Conservation (phyloP, 2,888 invertebrate genomes). For the Alentia gelatinosa region DNA sequence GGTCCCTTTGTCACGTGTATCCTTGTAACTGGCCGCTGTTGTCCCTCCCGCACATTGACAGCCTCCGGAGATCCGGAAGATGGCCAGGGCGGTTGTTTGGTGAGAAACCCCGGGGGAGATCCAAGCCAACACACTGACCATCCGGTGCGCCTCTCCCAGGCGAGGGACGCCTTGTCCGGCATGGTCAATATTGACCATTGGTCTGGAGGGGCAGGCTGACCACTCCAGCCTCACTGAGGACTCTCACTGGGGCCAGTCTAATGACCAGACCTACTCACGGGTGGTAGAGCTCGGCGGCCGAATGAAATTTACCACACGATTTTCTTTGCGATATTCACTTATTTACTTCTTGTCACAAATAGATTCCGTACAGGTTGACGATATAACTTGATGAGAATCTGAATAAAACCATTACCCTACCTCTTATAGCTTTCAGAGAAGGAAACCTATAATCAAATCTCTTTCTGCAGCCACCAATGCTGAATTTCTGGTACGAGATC, state of each 20-base stretch:
- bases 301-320: not conserved
- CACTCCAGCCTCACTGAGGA: constrained; percentile 32
- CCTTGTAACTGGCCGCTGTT: constrained; percentile 21
- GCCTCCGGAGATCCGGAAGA: constrained; percentile 29
- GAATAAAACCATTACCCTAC: too few relatives aligned
- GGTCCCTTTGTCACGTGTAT: not conserved
- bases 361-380: too few relatives aligned
- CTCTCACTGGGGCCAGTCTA: not conserved
- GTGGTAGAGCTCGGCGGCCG: not conserved
- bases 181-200: constrained; percentile 46
- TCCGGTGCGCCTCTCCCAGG: constrained; percentile 15
- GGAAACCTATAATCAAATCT: too few relatives aligned
- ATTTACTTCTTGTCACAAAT: too few relatives aligned
- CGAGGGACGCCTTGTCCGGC: constrained; percentile 9
- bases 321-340: not conserved
- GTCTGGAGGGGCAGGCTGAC: constrained; percentile 44
- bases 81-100: constrained; percentile 16
- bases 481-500: too few relatives aligned
- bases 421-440: too few relatives aligned
- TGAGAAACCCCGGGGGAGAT: constrained; percentile 31
- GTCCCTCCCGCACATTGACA: not conserved
- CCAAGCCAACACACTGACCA: constrained; percentile 21
- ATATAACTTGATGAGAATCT: too few relatives aligned
- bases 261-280: constrained; percentile 20
- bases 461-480: too few relatives aligned